These are phyloP conservation scores for Cossypha heuglini DNA, from an alignment of 2,797 vertebrate species.

Conservation along the genomic window DNA sequence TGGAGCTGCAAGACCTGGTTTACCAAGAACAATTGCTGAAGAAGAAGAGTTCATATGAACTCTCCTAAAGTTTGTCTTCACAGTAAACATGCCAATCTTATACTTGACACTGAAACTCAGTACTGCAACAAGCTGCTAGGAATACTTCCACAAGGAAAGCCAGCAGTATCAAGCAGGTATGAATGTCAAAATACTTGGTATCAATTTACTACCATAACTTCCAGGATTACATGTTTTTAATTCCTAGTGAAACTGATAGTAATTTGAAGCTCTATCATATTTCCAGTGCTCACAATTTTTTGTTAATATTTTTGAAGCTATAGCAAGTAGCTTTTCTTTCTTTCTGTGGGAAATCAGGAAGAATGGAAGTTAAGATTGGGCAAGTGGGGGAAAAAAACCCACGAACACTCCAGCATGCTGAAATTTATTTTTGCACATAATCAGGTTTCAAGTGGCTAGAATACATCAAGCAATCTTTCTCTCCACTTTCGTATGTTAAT, in stretches of 20 bases:
- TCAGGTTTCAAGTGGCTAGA: neutral
- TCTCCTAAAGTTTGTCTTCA: neutral
- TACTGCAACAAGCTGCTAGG: neutral
- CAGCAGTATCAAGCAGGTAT: neutral
- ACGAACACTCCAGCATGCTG: neutral
- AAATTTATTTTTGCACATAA: neutral
- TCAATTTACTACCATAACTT: neutral
- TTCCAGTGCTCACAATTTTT: neutral
- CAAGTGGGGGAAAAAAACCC: neutral
- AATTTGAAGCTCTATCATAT: neutral
- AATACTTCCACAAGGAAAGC: neutral
- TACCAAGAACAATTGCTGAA: neutral
- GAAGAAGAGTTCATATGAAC: neutral
- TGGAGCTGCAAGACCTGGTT: neutral
- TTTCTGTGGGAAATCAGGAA: neutral
- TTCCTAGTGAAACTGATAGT: neutral
- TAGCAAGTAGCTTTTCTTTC: neutral
- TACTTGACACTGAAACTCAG: neutral
- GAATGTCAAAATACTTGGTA: neutral
- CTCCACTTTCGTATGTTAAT: neutral
- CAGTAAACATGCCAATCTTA: neutral
- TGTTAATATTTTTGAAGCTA: neutral
- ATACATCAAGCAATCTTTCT: neutral
- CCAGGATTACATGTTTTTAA: neutral
- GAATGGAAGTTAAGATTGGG: neutral